A percentile compares a stretch with the other conserved stretches of the same genome.
These are phyloP conservation scores for silkworm (Bombyx mori) DNA, from an alignment of 1,140 invertebrate species.

Conservation along the genomic window DNA sequence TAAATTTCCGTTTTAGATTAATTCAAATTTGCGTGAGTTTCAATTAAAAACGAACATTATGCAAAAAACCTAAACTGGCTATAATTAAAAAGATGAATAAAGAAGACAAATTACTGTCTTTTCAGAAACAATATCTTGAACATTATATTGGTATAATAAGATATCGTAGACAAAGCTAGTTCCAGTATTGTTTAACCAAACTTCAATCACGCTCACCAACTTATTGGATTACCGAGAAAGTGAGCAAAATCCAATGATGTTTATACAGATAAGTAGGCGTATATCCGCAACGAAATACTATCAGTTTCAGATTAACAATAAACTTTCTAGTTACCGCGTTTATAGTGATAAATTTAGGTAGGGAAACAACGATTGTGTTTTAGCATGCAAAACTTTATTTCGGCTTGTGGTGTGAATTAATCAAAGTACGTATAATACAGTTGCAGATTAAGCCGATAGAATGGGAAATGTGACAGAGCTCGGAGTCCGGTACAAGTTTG, in stretches of 20 bases:
- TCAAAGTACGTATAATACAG: slow-evolving; percentile 41
- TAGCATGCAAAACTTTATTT: slow-evolving; percentile 49
- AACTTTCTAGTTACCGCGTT: slow-evolving; percentile 32
- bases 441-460: slow-evolving; percentile 28
- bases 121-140: too few relatives aligned
- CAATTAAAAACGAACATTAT: too few relatives aligned
- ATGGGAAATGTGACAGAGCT: slow-evolving; percentile 20
- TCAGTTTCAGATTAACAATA: slow-evolving; percentile 42
- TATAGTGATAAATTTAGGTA: slow-evolving; percentile 32
- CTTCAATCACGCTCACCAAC: slow-evolving; percentile 24
- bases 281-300: slow-evolving; percentile 25
- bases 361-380: slow-evolving; percentile 50
- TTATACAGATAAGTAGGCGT: slow-evolving; percentile 14
- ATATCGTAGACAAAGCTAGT: neutral
- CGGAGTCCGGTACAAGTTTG: slow-evolving; percentile 45
- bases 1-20: too few relatives aligned
- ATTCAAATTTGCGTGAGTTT: too few relatives aligned
- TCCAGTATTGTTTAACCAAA: slow-evolving; percentile 21
- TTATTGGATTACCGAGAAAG: slow-evolving; percentile 25
- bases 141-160: neutral
- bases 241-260: slow-evolving; percentile 19
- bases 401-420: slow-evolving; percentile 53
- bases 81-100: too few relatives aligned
- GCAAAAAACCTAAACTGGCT: too few relatives aligned
- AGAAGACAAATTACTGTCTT: too few relatives aligned